These are phyloP conservation scores for Porites evermanni DNA, from an alignment of 92 coral and sea anemone species.

Conservation along the genomic window DNA sequence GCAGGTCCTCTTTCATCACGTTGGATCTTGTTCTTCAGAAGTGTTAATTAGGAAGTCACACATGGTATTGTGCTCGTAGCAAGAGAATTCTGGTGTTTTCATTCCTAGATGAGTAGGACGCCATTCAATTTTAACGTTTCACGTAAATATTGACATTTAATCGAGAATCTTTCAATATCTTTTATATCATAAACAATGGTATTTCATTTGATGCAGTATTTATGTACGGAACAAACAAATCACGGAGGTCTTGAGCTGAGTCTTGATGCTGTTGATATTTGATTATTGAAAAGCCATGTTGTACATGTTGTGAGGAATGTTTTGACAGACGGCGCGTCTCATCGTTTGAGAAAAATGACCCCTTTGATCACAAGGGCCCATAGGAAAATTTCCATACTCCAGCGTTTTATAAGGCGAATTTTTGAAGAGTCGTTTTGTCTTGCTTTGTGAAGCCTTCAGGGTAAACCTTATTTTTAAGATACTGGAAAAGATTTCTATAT, in stretches of 20 bases:
- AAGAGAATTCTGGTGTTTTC: neutral
- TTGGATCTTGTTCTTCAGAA: neutral
- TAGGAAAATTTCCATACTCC: neutral
- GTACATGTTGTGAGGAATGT: neutral
- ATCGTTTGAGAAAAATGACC: neutral
- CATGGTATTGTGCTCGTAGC: neutral
- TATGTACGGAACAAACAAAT: constrained; percentile 21
- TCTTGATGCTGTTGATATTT: constrained; percentile 12
- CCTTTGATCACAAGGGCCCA: neutral
- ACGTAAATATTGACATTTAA: constrained; percentile 9
- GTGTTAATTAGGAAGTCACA: neutral
- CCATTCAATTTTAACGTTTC: constrained; percentile 12
- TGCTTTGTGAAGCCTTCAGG: too few relatives aligned
- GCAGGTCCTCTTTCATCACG: neutral
- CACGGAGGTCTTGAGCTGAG: constrained; percentile 37
- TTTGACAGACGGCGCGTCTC: constrained; percentile 13
- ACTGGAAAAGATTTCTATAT: too few relatives aligned
- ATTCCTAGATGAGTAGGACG: neutral
- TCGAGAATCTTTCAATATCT: constrained; percentile 11
- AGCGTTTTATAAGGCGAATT: neutral
- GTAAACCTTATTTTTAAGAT: too few relatives aligned
- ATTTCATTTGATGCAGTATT: constrained; percentile 31
- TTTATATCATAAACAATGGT: constrained; percentile 18
- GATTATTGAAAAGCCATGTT: constrained; percentile 7
- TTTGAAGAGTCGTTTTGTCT: too few relatives aligned